Percentiles rank a stretch among this genome's conserved stretches.
Evolutionary conservation across 2,113 vertebrate genomes (phyloP).

Genomic region (Nibea coibor): DNA sequence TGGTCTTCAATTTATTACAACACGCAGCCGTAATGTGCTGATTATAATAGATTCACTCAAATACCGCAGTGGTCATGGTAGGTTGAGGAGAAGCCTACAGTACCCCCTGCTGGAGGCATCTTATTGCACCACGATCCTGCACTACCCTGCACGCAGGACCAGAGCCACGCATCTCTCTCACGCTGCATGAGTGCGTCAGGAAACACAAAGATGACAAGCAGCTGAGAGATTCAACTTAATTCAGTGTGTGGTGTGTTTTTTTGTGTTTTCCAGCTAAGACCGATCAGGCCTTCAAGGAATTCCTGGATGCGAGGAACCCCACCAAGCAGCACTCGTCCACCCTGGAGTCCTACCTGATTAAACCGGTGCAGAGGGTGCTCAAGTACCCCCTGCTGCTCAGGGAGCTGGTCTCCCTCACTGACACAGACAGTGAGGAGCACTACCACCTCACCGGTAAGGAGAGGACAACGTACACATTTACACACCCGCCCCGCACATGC

Average conservation of each 20-base stretch:
- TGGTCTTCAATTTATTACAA: not conserved
- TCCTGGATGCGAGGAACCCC: slow-evolving; percentile 93
- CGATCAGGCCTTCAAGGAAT: slow-evolving; percentile 93
- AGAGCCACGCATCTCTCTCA: not conserved
- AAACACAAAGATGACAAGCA: not conserved
- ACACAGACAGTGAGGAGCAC: slow-evolving; percentile 95
- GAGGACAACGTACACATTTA: not conserved
- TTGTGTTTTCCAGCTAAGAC: slow-evolving; percentile 87
- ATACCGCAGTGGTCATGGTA: slow-evolving; percentile 40
- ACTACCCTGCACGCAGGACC: not conserved
- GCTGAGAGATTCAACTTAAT: slow-evolving; percentile 20
- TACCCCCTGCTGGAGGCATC: slow-evolving; percentile 75
- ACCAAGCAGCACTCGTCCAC: slow-evolving; percentile 98
- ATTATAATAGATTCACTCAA: not conserved
- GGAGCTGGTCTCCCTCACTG: slow-evolving; percentile 95
- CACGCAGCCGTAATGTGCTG: not conserved
- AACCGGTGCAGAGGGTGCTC: slow-evolving; percentile 96
- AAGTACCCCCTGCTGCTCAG: slow-evolving; percentile 96
- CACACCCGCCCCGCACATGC: not conserved
- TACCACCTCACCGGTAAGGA: slow-evolving; percentile 93
- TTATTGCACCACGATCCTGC: slow-evolving; percentile 50
- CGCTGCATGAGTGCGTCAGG: not conserved
- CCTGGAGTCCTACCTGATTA: slow-evolving; percentile 97
- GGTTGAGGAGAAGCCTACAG: slow-evolving; percentile 48
- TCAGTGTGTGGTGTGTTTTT: not conserved